Base-by-base conservation (phyloP, 2,797 vertebrate genomes). In the Pteropus rufus region DNA sequence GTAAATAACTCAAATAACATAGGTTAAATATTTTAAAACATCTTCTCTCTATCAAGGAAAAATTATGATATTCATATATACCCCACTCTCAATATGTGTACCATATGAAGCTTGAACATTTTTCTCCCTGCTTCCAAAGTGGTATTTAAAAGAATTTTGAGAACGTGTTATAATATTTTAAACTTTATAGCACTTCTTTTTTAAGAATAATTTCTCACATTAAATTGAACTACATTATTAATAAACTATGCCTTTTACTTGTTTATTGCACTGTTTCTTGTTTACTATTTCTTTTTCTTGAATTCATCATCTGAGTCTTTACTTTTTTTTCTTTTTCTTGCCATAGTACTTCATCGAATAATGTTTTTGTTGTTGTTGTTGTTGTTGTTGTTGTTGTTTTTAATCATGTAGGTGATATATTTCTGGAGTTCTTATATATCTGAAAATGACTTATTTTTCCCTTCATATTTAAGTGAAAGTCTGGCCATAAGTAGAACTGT, bases 101-200 rank as follows among this genome's bases (percentile, higher is more conserved):
- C 29, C 36, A 21, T 36, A 29, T 52, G 70, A 77, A 31, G 1
- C n/a, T 21, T 79, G 29, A 76, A 2, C 15, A 15, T 49, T 60
- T 52, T 29, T 76, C 1, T 62, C 60, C 3, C 21, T 34, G 24
- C 7, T 49, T 60, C 9, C 3, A 6, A 56, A 81, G 10, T 21
- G 10, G 56, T 86, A 67, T 60, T 96, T 89, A 83, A 75, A 65
- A n/a, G 5, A n/a, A 34, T 87, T 89, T 89, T 23, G 56, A 82
- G 34, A 67, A 54, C 31, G 14, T 72, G 26, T 65, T 84, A 15
- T 52, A 64, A 21, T 60, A 39, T 79, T 91, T 93, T 93, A 44
- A 92, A 75, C 24, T 36, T 73, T 15, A 31, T 65, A 65, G 10
- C 23, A 75, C 12, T 9, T 89, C 23, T 92, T 44, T 83, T 76